phyloP scores from a whole-genome alignment of 2,888 invertebrate genomes.

The Parthenolecanium corni region DNA sequence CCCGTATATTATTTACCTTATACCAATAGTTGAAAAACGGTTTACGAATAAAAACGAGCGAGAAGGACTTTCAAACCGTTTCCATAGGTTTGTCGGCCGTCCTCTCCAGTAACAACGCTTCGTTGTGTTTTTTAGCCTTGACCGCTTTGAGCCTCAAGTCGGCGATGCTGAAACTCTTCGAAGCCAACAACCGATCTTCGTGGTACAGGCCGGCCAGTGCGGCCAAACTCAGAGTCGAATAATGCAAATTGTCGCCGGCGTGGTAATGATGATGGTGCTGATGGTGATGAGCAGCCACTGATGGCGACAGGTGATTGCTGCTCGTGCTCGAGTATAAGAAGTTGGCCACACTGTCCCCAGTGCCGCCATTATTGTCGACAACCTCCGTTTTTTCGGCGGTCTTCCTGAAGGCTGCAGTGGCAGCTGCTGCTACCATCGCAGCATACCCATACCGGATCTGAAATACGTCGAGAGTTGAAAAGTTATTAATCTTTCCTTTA shows the following conservation, averaged over 20 bases:
- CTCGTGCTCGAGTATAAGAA: conserved; percentile 7
- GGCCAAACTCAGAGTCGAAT: conserved; percentile 54
- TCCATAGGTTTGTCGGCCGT: conserved; percentile 16
- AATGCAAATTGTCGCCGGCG: conserved; percentile 9
- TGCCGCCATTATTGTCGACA: not conserved
- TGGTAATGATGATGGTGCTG: conserved; percentile 19
- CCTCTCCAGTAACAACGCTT: conserved; percentile 43
- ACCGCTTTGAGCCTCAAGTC: conserved; percentile 86
- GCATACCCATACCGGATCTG: conserved; percentile 45
- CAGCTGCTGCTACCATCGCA: conserved; percentile 46
- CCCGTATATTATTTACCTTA: too few relatives aligned
- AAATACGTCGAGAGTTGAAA: not conserved
- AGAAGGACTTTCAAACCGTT: conserved; percentile 1
- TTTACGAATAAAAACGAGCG: too few relatives aligned
- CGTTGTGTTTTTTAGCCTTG: conserved; percentile 86
- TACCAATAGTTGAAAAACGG: too few relatives aligned
- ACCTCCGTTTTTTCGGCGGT: conserved; percentile 27
- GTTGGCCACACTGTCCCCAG: not conserved
- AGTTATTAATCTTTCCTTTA: not conserved
- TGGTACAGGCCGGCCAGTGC: conserved; percentile 70
- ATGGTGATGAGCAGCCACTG: conserved; percentile 13
- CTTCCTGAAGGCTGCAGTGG: conserved; percentile 40
- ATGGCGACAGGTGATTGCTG: not conserved
- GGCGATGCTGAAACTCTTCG: conserved; percentile 84
- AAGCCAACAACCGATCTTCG: conserved; percentile 39